Evolutionary conservation across 2,888 invertebrate genomes (phyloP).

Genomic region (Andrena dorsata): DNA sequence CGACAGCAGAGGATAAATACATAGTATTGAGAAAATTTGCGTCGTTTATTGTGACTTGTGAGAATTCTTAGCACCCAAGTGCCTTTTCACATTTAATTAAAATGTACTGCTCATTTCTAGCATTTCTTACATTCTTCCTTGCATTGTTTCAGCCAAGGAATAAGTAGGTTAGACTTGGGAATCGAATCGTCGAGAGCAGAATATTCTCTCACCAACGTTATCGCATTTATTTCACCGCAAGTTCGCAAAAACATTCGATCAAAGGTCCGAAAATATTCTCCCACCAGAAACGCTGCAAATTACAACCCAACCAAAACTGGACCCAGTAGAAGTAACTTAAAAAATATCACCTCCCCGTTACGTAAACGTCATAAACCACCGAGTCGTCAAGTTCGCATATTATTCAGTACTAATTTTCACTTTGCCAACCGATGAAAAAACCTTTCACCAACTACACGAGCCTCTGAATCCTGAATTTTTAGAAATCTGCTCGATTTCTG

Average conservation of each 20-base stretch:
- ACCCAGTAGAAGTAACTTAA: too few relatives aligned
- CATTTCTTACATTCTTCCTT: background rate
- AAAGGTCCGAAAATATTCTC: background rate
- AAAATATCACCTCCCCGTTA: conserved; percentile 13
- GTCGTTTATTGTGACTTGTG: background rate
- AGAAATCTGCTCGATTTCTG: background rate
- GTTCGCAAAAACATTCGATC: background rate
- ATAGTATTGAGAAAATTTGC: conserved; percentile 17
- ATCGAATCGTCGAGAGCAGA: background rate
- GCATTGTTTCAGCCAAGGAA: conserved; percentile 27
- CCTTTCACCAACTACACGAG: conserved; percentile 16
- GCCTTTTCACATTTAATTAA: conserved; percentile 26
- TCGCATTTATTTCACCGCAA: background rate
- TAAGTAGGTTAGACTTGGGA: conserved; percentile 21
- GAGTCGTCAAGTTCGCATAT: background rate
- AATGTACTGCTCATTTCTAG: background rate
- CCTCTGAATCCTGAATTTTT: background rate
- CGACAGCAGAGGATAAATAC: background rate
- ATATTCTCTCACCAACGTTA: background rate
- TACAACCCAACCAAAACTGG: too few relatives aligned
- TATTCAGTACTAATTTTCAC: conserved; percentile 21
- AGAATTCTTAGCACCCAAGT: conserved; percentile 4
- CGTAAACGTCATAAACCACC: background rate
- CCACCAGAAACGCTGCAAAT: background rate
- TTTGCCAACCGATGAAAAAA: conserved; percentile 13